Percentiles rank a stretch among this genome's conserved stretches.
Evolutionary conservation across 2,113 vertebrate species (phyloP).

Genomic region (Alligator sinensis): DNA sequence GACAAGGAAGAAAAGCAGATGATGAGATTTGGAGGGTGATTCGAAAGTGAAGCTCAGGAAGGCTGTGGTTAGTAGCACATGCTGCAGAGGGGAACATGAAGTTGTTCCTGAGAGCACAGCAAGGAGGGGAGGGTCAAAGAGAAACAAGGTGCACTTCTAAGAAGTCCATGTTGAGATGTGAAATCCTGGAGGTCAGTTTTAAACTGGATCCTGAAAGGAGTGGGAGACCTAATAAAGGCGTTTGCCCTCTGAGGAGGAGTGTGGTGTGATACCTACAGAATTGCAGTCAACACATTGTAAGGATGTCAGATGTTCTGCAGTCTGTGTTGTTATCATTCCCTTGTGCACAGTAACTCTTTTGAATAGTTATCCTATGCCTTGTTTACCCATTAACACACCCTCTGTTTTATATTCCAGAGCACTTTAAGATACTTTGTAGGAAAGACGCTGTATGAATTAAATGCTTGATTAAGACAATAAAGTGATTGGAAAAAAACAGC

Average conservation of each 20-base stretch:
- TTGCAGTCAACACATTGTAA: neutral
- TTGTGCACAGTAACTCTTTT: neutral
- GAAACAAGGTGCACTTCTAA: neutral
- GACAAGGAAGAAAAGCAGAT: neutral
- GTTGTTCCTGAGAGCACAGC: neutral
- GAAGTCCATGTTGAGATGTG: neutral
- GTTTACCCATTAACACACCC: neutral
- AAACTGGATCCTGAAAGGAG: neutral
- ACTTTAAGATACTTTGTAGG: neutral
- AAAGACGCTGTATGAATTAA: neutral
- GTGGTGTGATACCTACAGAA: neutral
- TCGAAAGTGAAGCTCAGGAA: neutral
- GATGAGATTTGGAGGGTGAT: neutral
- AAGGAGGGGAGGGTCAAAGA: neutral
- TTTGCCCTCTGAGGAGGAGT: neutral
- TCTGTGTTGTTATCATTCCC: neutral
- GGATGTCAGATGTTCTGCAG: neutral
- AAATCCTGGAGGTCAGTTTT: neutral
- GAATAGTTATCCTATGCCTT: neutral
- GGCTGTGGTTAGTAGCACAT: rapidly evolving
- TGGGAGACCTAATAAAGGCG: neutral
- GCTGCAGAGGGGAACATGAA: neutral
- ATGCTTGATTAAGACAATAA: neutral
- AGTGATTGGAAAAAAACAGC: neutral
- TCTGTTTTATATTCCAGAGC: neutral